Evolutionary conservation across 2,113 vertebrate species (phyloP), one percentile per base, ranked within the genome.

Genomic region (Xiphorhynchus elegans): DNA sequence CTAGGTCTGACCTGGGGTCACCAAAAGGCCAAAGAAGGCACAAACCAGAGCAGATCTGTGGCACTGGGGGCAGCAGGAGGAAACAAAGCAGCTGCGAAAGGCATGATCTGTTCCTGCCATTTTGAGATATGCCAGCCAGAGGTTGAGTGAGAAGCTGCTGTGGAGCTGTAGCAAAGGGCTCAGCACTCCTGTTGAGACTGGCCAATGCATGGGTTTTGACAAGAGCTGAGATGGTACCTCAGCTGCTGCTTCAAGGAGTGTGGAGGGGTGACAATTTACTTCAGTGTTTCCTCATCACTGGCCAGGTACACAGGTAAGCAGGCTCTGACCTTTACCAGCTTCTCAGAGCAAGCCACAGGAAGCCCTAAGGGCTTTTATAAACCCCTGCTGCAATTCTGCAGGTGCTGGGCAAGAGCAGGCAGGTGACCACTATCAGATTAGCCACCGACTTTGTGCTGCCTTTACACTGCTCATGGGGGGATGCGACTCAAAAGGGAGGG

Each of bases 391-490:
- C 10, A 8, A 13, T 91, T 73, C 59, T 0, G 0, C 23, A 39
- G 53, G 72, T 1, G 3, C 72, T 39, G 76, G 53, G 23, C 18
- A 35, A 60, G 37, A 52, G 39, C 63, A 64, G 39, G 40, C 12
- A 6, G 2, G 5, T 0, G 2, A 47, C 56, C 10, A 3, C 74
- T 40, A 5, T 40, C 21, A 28, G 50, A 58, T 75, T 25, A 67
- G 40, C 86, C 1, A 2, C 76, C 73, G 67, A 21, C 33, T 67
- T 73, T 21, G 7, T 26, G 72, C 35, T 84, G 58, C 58, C 11
- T 76, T 70, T 44, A 26, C 1, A 1, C 0, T 0, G 2, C 29
- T 50, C 1, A 1, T n/a, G 26, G 44, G 53, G 91, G 49, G 37
- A 66, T 7, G 4, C 0, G 1, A 39, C 49, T 46, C 35, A 93